Evolutionary conservation across 2,113 vertebrate genomes (phyloP).

Genomic region (Pleuronectes platessa): DNA sequence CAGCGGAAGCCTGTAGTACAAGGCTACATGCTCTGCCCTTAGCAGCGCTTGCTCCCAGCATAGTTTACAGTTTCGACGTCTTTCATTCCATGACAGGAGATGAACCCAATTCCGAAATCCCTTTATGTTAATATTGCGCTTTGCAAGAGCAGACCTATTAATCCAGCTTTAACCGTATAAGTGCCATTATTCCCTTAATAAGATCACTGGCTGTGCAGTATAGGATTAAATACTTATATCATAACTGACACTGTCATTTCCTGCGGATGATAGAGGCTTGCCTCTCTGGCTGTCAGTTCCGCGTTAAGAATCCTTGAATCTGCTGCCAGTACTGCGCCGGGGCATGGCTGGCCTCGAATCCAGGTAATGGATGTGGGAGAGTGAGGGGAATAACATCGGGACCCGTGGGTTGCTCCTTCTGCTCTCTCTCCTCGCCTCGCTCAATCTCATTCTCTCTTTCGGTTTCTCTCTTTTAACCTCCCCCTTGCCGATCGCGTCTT

Average conservation of each 20-base stretch:
- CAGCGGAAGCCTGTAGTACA: conserved; percentile 24
- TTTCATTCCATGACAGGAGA: conserved; percentile 75
- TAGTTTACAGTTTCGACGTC: conserved; percentile 68
- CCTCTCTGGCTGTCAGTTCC: conserved; percentile 79
- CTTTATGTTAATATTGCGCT: conserved; percentile 86
- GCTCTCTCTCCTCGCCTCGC: conserved; percentile 41
- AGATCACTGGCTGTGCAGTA: conserved; percentile 85
- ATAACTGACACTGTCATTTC: conserved; percentile 84
- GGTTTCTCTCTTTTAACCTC: conserved; percentile 47
- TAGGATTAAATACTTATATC: conserved; percentile 87
- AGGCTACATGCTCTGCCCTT: conserved; percentile 34
- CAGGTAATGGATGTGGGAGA: conserved; percentile 78
- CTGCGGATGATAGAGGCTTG: conserved; percentile 73
- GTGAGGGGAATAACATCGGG: conserved; percentile 67
- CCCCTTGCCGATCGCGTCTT: conserved; percentile 53
- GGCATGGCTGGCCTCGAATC: conserved; percentile 43
- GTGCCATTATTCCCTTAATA: conserved; percentile 87
- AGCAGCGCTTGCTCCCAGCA: conserved; percentile 38
- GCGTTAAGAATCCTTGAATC: conserved; percentile 77
- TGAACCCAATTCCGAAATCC: conserved; percentile 81
- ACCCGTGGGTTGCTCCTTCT: conserved; percentile 63
- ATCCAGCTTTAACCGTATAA: conserved; percentile 86
- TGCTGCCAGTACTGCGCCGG: conserved; percentile 58
- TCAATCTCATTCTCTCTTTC: conserved; percentile 52
- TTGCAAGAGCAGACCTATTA: conserved; percentile 83